Evolutionary conservation across 1,140 invertebrate species (phyloP).

Genomic region (Fragariocoptes setiger): DNA sequence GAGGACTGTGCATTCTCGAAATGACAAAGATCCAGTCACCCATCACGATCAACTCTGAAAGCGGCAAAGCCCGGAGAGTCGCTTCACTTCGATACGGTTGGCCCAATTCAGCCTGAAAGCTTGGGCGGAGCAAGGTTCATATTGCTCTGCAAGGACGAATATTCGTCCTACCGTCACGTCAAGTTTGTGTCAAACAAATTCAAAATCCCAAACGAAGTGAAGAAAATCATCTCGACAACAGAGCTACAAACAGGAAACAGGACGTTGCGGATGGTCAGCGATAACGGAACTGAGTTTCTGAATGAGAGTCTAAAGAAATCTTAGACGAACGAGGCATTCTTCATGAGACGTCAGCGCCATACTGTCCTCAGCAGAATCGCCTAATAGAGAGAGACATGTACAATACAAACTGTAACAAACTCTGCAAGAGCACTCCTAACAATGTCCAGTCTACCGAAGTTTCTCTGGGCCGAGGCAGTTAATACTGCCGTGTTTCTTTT

Average conservation of each 20-base stretch:
- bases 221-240: neutral
- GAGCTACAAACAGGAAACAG: neutral
- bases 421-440: neutral
- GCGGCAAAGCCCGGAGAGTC: neutral
- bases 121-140: neutral
- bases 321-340: neutral
- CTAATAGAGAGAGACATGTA: neutral
- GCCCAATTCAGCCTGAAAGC: neutral
- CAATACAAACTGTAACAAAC: neutral
- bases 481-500: neutral
- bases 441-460: neutral
- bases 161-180: neutral
- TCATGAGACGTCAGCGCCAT: neutral
- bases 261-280: neutral
- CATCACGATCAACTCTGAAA: neutral
- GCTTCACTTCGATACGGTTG: neutral
- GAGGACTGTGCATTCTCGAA: neutral
- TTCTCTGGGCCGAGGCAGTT: neutral
- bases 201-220: neutral
- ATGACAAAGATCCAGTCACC: neutral
- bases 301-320: neutral
- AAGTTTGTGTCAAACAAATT: conserved; percentile 3
- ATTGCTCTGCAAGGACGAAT: neutral
- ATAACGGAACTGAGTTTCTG: neutral
- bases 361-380: conserved; percentile 2